Conservation (phyloP, 2,113 vertebrate species). For the Hystrix cristata region DNA sequence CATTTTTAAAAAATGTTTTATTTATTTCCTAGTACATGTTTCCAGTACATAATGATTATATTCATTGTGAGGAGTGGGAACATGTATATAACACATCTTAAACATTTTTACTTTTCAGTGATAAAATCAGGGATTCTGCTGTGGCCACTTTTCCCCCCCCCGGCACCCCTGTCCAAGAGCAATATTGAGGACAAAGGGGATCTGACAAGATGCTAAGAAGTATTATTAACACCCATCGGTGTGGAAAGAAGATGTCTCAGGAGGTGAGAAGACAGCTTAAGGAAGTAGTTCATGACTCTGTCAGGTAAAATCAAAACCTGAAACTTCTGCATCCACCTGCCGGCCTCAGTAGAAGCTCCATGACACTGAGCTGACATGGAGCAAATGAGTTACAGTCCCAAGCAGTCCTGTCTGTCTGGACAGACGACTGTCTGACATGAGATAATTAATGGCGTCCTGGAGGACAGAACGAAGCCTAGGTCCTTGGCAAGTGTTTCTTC, state of each 20-base stretch:
- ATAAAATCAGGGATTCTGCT: not conserved
- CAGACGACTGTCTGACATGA: not conserved
- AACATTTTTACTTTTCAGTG: not conserved
- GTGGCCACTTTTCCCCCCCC: not conserved
- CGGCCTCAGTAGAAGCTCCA: not conserved
- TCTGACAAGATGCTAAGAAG: not conserved
- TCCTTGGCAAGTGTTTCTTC: not conserved
- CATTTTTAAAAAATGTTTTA: not conserved
- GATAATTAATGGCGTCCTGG: not conserved
- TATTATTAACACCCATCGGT: not conserved
- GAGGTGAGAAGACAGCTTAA: not conserved
- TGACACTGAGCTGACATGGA: not conserved
- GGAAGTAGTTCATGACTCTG: not conserved
- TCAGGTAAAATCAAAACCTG: not conserved
- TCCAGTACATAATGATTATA: not conserved
- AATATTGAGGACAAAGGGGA: not conserved
- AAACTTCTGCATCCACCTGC: not conserved
- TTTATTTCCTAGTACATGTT: not conserved
- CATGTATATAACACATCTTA: not conserved
- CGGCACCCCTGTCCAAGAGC: not conserved
- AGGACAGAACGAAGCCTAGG: not conserved
- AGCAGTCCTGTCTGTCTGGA: not conserved
- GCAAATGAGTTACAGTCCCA: not conserved
- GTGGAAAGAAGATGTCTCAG: not conserved
- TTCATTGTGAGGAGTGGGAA: not conserved